A percentile compares a stretch with the other conserved stretches of the same genome.
Evolutionary conservation across 2,888 invertebrate species (phyloP).

Genomic region (Automeris io): DNA sequence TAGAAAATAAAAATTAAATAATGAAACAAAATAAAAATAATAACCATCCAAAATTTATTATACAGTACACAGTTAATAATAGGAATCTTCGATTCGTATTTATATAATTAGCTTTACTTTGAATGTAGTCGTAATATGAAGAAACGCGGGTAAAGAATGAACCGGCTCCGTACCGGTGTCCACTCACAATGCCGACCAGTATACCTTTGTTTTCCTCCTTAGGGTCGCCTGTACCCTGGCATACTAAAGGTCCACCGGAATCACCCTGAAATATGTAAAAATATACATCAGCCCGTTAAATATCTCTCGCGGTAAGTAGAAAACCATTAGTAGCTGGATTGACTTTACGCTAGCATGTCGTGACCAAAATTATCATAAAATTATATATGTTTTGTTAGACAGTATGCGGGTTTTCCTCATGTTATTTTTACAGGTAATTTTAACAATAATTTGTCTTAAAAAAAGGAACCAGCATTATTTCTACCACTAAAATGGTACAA

Average conservation of each 20-base stretch:
- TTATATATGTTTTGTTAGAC: no score
- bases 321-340: no score
- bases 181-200: constrained; percentile 23
- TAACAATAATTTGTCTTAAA: no score
- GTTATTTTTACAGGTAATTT: no score
- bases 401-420: no score
- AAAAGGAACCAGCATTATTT: no score
- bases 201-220: constrained; percentile 12
- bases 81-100: not conserved
- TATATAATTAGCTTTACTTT: constrained; percentile 2
- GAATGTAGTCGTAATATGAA: constrained; percentile 12
- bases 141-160: constrained; percentile 36
- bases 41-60: constrained; percentile 26
- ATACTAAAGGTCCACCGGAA: constrained; percentile 21
- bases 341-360: not conserved
- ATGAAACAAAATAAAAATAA: constrained; percentile 38
- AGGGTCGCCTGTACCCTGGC: constrained; percentile 16
- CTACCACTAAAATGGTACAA: no score
- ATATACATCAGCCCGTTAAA: not conserved
- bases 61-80: constrained; percentile 5
- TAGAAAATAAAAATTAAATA: constrained; percentile 10
- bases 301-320: no score
- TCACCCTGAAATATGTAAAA: constrained; percentile 15
- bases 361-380: not conserved
- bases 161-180: constrained; percentile 6